Evolutionary conservation across 2,888 invertebrate species (phyloP).

Genomic region (Mythimna ferrago): DNA sequence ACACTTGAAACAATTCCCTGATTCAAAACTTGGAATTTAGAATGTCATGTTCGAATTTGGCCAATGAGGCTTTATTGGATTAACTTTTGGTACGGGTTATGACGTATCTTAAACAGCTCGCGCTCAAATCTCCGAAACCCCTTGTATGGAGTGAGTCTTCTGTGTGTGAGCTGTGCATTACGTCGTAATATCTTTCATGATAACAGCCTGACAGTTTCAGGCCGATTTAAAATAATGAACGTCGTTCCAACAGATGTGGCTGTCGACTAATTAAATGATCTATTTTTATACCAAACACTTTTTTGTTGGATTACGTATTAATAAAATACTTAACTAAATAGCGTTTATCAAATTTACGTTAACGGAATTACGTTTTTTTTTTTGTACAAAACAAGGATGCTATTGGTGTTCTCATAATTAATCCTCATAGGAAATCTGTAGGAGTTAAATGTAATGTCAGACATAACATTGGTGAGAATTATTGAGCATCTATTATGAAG

Average conservation of each 20-base stretch:
- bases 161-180: neutral
- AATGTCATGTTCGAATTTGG: neutral
- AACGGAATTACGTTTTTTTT: neutral
- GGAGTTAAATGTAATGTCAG: slow-evolving; percentile 25
- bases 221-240: slow-evolving; percentile 46
- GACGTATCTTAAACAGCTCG: neutral
- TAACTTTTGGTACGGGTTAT: neutral
- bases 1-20: too few relatives aligned
- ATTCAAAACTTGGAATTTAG: too few relatives aligned
- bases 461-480: slow-evolving; percentile 38
- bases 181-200: slow-evolving; percentile 43
- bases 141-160: slow-evolving; percentile 15
- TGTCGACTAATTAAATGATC: slow-evolving; percentile 40
- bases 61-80: neutral
- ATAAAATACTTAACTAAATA: neutral
- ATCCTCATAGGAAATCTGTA: slow-evolving; percentile 16
- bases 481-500: slow-evolving; percentile 40
- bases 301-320: slow-evolving; percentile 11
- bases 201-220: slow-evolving; percentile 48
- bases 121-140: neutral
- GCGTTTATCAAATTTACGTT: neutral
- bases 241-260: slow-evolving; percentile 25
- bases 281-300: slow-evolving; percentile 20
- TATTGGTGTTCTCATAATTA: neutral
- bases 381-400: neutral